Percentiles rank a stretch among this genome's conserved stretches.
These are phyloP conservation scores for Clostera curtula DNA, from an alignment of 2,888 invertebrate genomes.

Conservation along the genomic window DNA sequence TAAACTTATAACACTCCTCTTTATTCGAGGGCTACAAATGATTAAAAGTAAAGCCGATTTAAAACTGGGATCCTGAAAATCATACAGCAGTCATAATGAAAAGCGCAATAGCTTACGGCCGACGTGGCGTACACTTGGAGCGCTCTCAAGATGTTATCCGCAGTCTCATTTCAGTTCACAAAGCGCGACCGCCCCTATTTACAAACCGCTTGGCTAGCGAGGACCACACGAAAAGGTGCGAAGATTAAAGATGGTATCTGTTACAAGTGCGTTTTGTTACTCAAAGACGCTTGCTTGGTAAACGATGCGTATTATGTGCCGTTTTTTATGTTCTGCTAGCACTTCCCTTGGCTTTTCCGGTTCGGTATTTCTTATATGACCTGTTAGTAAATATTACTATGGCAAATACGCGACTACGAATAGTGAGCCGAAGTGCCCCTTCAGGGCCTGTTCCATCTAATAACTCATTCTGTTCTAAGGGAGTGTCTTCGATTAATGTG, in stretches of 20 bases:
- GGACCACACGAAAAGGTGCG: slow-evolving; percentile 66
- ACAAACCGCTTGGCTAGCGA: slow-evolving; percentile 51
- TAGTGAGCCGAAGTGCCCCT: too few relatives aligned
- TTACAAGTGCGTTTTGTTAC: slow-evolving; percentile 56
- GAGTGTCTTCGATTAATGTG: too few relatives aligned
- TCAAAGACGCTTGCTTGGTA: slow-evolving; percentile 38
- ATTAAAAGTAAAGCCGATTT: background rate
- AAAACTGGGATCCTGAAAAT: background rate
- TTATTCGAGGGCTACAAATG: too few relatives aligned
- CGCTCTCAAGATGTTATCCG: slow-evolving; percentile 64
- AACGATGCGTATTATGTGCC: slow-evolving; percentile 33
- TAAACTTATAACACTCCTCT: too few relatives aligned
- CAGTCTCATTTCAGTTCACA: slow-evolving; percentile 66
- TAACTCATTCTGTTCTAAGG: too few relatives aligned
- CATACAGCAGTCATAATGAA: slow-evolving; percentile 36
- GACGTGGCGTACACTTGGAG: slow-evolving; percentile 44
- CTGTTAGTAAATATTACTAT: too few relatives aligned
- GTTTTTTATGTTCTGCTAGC: slow-evolving; percentile 35
- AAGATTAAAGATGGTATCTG: slow-evolving; percentile 71
- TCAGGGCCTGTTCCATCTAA: too few relatives aligned
- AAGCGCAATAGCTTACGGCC: slow-evolving; percentile 47
- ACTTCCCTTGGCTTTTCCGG: too few relatives aligned
- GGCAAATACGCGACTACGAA: too few relatives aligned
- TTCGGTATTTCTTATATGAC: too few relatives aligned
- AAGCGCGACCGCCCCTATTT: slow-evolving; percentile 60